Conservation (phyloP, 1,140 invertebrate species). For the Drosophila oshimai region DNA sequence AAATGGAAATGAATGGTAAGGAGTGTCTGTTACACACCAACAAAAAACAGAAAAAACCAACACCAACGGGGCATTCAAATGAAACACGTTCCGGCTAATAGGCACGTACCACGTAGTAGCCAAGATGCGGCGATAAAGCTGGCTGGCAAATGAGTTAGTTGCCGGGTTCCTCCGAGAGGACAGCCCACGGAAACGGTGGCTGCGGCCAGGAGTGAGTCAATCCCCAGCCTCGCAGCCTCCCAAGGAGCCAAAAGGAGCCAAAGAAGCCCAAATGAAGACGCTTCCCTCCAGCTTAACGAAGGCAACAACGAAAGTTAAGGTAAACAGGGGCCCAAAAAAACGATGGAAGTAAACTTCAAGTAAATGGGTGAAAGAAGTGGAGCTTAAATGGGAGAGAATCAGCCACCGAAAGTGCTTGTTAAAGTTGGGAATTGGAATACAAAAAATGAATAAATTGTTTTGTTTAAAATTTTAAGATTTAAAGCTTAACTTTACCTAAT, state of each 20-base stretch:
- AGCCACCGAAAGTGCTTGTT: background rate
- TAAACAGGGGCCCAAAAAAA: conserved; percentile 8
- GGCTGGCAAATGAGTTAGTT: conserved; percentile 63
- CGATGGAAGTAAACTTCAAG: conserved; percentile 15
- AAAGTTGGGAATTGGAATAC: background rate
- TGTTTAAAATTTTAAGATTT: background rate
- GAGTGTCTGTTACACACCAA: conserved; percentile 31
- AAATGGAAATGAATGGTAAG: conserved; percentile 52
- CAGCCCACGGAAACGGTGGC: background rate
- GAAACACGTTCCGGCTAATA: conserved; percentile 70
- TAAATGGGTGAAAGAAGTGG: conserved; percentile 4
- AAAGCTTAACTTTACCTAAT: too few relatives aligned
- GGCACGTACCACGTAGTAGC: conserved; percentile 59
- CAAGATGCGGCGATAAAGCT: conserved; percentile 63
- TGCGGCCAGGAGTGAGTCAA: background rate
- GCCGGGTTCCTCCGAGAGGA: conserved; percentile 9
- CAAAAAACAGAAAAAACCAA: too few relatives aligned
- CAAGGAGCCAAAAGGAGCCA: background rate
- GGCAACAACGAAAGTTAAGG: conserved; percentile 24
- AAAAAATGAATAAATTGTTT: background rate
- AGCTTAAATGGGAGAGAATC: background rate
- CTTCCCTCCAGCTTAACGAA: conserved; percentile 5
- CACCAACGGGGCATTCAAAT: conserved; percentile 39
- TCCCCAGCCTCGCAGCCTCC: background rate
- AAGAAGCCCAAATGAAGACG: conserved; percentile 6